A percentile compares a stretch with the other conserved stretches of the same genome.
Conservation (phyloP, 2,113 vertebrate genomes). For the Crotophaga sulcirostris region DNA sequence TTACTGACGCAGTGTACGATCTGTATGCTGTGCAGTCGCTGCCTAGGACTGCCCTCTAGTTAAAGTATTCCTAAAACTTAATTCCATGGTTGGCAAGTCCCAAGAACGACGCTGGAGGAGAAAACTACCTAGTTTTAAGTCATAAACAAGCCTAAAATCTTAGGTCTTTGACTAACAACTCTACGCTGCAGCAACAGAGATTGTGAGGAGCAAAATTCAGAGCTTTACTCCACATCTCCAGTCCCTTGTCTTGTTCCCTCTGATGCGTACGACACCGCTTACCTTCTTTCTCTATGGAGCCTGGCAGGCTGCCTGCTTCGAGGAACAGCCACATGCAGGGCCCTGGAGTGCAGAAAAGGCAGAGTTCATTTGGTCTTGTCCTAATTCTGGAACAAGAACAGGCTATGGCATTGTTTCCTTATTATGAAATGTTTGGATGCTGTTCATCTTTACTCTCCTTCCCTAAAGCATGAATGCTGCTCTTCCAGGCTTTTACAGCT, state of each 20-base stretch:
- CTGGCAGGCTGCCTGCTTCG: background rate
- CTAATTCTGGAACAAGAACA: background rate
- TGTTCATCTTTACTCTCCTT: background rate
- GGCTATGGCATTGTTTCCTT: constrained; percentile 5
- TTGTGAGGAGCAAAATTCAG: background rate
- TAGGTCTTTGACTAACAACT: background rate
- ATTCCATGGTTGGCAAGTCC: background rate
- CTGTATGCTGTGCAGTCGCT: fast-evolving
- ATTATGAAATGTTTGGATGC: background rate
- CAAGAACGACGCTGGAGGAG: background rate
- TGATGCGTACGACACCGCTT: no score
- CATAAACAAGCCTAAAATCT: background rate
- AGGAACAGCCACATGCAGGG: background rate
- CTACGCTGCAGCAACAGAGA: background rate
- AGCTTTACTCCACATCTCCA: background rate
- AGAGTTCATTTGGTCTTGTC: background rate
- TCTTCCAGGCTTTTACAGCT: background rate
- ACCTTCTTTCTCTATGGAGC: background rate
- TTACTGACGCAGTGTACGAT: background rate
- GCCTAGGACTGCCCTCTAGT: background rate
- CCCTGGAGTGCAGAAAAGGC: background rate
- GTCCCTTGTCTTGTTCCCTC: background rate
- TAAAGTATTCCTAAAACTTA: fast-evolving
- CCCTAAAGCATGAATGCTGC: background rate
- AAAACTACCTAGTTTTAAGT: background rate